Conservation (phyloP, 2,797 vertebrate genomes). For the Oreochromis grahami region DNA sequence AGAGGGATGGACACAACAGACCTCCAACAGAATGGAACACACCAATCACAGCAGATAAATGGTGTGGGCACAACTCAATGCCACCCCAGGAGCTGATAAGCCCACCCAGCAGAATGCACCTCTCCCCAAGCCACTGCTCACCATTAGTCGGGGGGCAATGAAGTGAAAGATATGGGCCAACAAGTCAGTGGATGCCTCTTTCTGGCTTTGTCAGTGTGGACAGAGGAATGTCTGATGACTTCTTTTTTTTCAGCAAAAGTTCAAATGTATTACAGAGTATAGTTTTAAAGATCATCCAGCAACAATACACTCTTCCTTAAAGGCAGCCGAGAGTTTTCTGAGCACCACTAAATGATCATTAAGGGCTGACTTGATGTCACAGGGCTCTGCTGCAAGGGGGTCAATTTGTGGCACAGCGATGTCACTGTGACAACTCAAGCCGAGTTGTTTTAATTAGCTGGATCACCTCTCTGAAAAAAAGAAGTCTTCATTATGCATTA, state of each 20-base stretch:
- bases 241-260: background rate
- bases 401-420: constrained; percentile 31
- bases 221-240: background rate
- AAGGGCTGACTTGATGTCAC: background rate
- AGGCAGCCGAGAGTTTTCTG: background rate
- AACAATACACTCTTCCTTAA: background rate
- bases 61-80: constrained; percentile 68
- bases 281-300: background rate
- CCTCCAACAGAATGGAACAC: constrained; percentile 61
- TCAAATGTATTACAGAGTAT: background rate
- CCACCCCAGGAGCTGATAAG: constrained; percentile 64
- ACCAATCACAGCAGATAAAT: constrained; percentile 69
- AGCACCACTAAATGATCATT: constrained; percentile 39
- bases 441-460: constrained; percentile 65
- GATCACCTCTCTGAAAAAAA: constrained; percentile 22
- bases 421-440: constrained; percentile 47
- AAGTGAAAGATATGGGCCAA: constrained; percentile 61
- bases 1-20: constrained; percentile 57
- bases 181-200: constrained; percentile 21
- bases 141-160: constrained; percentile 57
- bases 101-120: constrained; percentile 64
- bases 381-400: constrained; percentile 22
- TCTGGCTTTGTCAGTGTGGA: background rate
- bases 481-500: constrained; percentile 6
- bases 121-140: constrained; percentile 27